phyloP scores from a whole-genome alignment of 2,797 vertebrate genomes.

The Protonibea diacanthus region DNA sequence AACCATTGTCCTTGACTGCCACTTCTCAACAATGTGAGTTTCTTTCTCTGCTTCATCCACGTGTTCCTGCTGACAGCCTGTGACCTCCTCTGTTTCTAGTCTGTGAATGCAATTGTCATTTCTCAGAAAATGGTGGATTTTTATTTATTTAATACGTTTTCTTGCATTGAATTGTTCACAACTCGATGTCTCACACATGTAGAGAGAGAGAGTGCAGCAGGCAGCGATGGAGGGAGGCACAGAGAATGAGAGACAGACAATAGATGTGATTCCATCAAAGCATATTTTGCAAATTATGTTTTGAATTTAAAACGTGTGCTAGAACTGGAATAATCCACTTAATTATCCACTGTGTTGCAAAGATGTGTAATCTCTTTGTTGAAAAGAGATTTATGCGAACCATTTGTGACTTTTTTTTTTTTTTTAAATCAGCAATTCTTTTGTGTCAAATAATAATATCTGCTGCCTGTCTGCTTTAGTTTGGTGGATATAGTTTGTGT shows the following conservation, averaged over 20 bases:
- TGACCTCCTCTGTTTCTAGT: constrained; percentile 29
- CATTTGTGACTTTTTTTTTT: constrained; percentile 8
- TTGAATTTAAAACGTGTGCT: constrained; percentile 9
- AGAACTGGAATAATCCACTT: constrained; percentile 17
- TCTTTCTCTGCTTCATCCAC: constrained; percentile 7
- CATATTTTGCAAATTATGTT: constrained; percentile 18
- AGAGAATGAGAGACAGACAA: constrained; percentile 35
- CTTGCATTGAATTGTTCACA: constrained; percentile 40
- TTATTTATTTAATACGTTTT: too few relatives aligned
- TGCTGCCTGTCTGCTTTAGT: background rate
- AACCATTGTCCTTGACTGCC: constrained; percentile 24
- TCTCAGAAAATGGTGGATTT: background rate
- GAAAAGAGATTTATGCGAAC: constrained; percentile 20
- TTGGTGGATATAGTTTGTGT: constrained; percentile 9
- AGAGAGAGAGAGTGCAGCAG: background rate
- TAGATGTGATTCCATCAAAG: constrained; percentile 36
- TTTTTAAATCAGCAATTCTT: background rate
- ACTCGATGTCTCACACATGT: constrained; percentile 37
- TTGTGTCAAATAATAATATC: constrained; percentile 9
- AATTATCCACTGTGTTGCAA: constrained; percentile 14
- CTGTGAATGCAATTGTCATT: constrained; percentile 31
- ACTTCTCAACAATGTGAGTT: constrained; percentile 44
- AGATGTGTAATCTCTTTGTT: constrained; percentile 6
- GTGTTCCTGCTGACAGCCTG: constrained; percentile 29
- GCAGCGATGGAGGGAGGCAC: constrained; percentile 9